Conservation (phyloP, 2,113 vertebrate species). For the Myotis davidii region DNA sequence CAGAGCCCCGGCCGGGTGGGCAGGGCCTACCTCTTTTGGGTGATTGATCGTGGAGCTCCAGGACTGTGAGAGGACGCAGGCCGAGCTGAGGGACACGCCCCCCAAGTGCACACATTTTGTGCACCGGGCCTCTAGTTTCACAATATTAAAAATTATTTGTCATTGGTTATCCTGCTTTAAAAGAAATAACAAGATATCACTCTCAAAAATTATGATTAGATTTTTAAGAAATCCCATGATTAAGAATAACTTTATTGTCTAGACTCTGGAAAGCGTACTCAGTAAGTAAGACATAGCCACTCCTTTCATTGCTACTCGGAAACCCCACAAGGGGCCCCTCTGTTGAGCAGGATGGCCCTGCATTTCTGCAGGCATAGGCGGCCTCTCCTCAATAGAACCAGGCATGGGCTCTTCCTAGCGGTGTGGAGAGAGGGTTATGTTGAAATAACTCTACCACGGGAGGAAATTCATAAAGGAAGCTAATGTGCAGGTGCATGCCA, state of each 20-base stretch:
- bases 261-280: slow-evolving; percentile 63
- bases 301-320: neutral
- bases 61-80: too few relatives aligned
- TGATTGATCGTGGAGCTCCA: too few relatives aligned
- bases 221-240: slow-evolving; percentile 49
- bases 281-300: slow-evolving; percentile 76
- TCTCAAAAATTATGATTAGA: slow-evolving; percentile 31
- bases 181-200: neutral
- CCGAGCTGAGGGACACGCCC: too few relatives aligned
- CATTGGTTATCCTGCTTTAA: slow-evolving; percentile 21
- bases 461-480: slow-evolving; percentile 67
- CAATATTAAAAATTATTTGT: neutral
- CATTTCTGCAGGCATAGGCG: neutral
- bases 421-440: neutral
- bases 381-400: neutral
- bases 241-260: slow-evolving; percentile 71
- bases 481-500: slow-evolving; percentile 16
- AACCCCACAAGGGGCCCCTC: slow-evolving; percentile 15
- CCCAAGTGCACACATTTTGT: too few relatives aligned
- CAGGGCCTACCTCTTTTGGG: too few relatives aligned
- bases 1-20: too few relatives aligned
- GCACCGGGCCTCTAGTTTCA: neutral
- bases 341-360: neutral
- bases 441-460: slow-evolving; percentile 59
- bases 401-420: neutral